Evolutionary conservation across 2,888 invertebrate species (phyloP).

Genomic region (Hypselothyrea guttata): DNA sequence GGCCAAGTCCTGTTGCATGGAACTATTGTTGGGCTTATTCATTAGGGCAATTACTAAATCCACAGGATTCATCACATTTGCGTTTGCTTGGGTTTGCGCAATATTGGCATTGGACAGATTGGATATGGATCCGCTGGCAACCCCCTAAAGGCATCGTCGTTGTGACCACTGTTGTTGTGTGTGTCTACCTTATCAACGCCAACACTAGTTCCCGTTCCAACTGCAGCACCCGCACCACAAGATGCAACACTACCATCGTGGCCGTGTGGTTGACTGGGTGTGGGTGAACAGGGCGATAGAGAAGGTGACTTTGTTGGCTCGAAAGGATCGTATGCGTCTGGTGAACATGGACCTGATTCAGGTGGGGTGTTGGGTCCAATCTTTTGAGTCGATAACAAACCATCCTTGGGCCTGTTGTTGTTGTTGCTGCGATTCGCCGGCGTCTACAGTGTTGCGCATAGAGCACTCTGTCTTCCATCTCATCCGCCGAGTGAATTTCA

Average conservation of each 20-base stretch:
- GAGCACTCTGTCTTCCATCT: conserved; percentile 60
- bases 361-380: conserved; percentile 89
- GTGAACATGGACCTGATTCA: conserved; percentile 87
- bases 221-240: too few relatives aligned
- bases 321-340: conserved; percentile 95
- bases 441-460: conserved; percentile 43
- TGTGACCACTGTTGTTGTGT: conserved; percentile 30
- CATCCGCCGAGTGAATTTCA: conserved; percentile 68
- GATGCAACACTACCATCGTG: conserved; percentile 38
- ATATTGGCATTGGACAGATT: conserved; percentile 35
- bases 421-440: conserved; percentile 28
- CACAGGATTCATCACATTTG: conserved; percentile 84
- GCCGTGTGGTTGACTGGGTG: conserved; percentile 71
- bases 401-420: conserved; percentile 52
- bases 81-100: conserved; percentile 83
- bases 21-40: conserved; percentile 77
- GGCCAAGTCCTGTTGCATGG: conserved; percentile 64
- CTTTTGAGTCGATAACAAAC: conserved; percentile 80
- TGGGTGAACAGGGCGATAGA: conserved; percentile 80
- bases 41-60: conserved; percentile 85
- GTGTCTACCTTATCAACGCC: conserved; percentile 48
- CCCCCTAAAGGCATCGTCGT: conserved; percentile 35
- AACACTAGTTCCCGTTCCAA: background rate
- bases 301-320: conserved; percentile 91
- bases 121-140: conserved; percentile 24